phyloP scores from a whole-genome alignment of 2,888 invertebrate species.

The Tromatobia lineatoria region DNA sequence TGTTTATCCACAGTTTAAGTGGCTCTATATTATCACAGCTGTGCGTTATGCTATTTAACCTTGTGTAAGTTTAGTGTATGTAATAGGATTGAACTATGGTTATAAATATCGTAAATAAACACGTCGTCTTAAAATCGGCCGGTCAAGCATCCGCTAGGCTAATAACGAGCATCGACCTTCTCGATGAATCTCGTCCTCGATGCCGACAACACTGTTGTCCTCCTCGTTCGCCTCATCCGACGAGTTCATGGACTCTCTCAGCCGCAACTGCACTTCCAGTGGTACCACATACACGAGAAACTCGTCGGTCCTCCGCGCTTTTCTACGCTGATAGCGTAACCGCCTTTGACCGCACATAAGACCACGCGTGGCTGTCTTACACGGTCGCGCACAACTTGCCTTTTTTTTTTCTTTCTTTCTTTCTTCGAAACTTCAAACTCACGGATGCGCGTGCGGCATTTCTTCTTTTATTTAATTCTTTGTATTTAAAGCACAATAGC shows the following conservation, averaged over 20 bases:
- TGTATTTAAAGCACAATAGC: neutral
- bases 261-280: conserved; percentile 57
- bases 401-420: neutral
- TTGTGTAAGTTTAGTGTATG: conserved; percentile 7
- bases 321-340: conserved; percentile 66
- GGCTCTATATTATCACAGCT: conserved; percentile 63
- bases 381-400: conserved; percentile 30
- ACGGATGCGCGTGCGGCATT: neutral
- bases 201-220: conserved; percentile 67
- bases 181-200: conserved; percentile 46
- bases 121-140: neutral
- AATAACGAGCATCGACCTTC: conserved; percentile 46
- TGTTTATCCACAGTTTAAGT: conserved; percentile 31
- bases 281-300: conserved; percentile 9
- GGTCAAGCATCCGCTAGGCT: conserved; percentile 42
- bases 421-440: neutral
- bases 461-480: neutral
- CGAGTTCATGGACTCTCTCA: conserved; percentile 74
- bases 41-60: conserved; percentile 55
- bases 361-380: conserved; percentile 41
- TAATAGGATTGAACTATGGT: conserved; percentile 22
- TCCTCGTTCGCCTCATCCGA: conserved; percentile 73
- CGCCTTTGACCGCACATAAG: conserved; percentile 72
- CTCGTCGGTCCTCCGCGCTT: conserved; percentile 55
- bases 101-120: conserved; percentile 2